A percentile compares a stretch with the other conserved stretches of the same genome.
Evolutionary conservation across 2,113 vertebrate species (phyloP).

Genomic region (Salvator merianae): DNA sequence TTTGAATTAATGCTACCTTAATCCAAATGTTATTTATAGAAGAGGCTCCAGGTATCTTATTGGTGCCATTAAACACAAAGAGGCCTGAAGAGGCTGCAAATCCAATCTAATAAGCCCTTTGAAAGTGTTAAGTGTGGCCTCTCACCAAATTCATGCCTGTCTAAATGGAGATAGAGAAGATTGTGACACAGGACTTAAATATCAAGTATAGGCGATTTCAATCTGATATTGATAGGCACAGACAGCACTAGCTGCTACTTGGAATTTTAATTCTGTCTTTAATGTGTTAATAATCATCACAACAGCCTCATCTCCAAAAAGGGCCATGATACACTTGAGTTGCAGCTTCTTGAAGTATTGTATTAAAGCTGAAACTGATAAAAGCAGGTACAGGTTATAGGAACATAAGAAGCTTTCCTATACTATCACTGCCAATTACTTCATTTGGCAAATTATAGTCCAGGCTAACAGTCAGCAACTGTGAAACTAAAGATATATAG

Average conservation of each 20-base stretch:
- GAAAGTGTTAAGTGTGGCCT: conserved; percentile 55
- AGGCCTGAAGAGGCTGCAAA: conserved; percentile 61
- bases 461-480: no score
- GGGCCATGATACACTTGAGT: neutral
- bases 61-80: conserved; percentile 51
- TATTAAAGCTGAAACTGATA: no score
- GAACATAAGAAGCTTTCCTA: no score
- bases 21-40: conserved; percentile 70
- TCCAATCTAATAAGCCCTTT: conserved; percentile 42
- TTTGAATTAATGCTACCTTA: conserved; percentile 58
- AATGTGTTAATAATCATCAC: neutral
- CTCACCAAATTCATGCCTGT: neutral
- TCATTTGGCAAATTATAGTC: no score
- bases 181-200: conserved; percentile 37
- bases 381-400: no score
- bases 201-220: conserved; percentile 14
- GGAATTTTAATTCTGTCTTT: neutral
- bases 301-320: neutral
- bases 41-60: conserved; percentile 50
- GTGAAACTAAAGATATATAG: neutral
- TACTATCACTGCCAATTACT: no score
- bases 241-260: neutral
- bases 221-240: conserved; percentile 19
- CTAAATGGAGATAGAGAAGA: conserved; percentile 9
- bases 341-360: no score